A percentile compares a stretch with the other conserved stretches of the same genome.
Conservation (phyloP, 92 coral and sea anemone genomes). For the Epizoanthus scotinus region DNA sequence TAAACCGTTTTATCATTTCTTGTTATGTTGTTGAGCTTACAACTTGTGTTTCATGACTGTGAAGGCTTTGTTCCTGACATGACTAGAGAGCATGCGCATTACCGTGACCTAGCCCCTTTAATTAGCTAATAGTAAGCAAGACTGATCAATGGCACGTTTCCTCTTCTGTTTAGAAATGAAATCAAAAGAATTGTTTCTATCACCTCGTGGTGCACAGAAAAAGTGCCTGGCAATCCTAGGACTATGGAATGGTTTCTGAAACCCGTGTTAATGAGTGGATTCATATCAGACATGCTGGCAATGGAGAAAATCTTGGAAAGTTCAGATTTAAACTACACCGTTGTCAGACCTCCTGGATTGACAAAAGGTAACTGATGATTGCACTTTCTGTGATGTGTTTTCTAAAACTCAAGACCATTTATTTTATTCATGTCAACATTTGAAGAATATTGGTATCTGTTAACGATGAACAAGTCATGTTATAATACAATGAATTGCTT, state of each 20-base stretch:
- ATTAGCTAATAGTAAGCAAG: background rate
- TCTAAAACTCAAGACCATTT: too few relatives aligned
- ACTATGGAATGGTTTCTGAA: conserved; percentile 77
- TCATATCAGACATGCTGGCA: conserved; percentile 65
- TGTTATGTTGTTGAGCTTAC: too few relatives aligned
- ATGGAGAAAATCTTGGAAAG: conserved; percentile 69
- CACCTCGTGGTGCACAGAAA: conserved; percentile 80
- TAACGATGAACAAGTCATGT: too few relatives aligned
- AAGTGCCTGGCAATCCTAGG: conserved; percentile 74
- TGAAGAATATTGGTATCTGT: too few relatives aligned
- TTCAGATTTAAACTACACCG: conserved; percentile 60
- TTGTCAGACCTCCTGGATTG: conserved; percentile 78
- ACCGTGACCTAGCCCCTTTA: too few relatives aligned
- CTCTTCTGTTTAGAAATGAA: conserved; percentile 42
- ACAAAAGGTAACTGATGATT: conserved; percentile 48
- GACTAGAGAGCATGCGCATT: too few relatives aligned
- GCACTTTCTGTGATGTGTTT: too few relatives aligned
- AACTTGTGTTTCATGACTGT: too few relatives aligned
- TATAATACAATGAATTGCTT: too few relatives aligned
- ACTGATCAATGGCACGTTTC: background rate
- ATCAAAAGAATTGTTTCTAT: conserved; percentile 62
- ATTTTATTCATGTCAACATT: too few relatives aligned
- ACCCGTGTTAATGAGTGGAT: conserved; percentile 67
- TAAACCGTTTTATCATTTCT: too few relatives aligned
- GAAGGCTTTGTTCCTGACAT: too few relatives aligned